phyloP scores from a whole-genome alignment of 2,797 vertebrate genomes.

The Vespertilio murinus region DNA sequence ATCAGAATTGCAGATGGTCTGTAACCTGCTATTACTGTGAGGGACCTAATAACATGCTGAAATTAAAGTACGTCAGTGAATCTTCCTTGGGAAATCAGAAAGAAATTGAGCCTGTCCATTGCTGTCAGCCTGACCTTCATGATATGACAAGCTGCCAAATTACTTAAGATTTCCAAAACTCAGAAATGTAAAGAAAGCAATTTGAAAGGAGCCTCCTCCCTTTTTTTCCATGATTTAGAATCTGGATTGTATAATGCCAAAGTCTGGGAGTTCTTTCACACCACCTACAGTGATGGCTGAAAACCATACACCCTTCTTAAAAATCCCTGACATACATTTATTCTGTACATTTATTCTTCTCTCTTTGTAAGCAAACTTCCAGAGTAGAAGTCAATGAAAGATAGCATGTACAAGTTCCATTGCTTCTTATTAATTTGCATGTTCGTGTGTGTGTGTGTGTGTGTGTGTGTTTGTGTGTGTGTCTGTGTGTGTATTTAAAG shows the following conservation, averaged over 20 bases:
- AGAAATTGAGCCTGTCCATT: constrained; percentile 39
- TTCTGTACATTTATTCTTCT: neutral
- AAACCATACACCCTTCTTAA: neutral
- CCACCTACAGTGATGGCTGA: neutral
- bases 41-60: constrained; percentile 35
- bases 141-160: constrained; percentile 37
- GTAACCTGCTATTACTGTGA: constrained; percentile 34
- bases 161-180: constrained; percentile 15
- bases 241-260: neutral
- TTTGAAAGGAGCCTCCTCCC: neutral
- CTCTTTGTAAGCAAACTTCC: neutral
- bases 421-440: neutral
- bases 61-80: neutral
- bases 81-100: constrained; percentile 45
- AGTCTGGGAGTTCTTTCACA: neutral
- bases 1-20: constrained; percentile 42
- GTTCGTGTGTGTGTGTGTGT: no score
- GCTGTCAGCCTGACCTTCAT: constrained; percentile 54
- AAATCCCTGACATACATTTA: neutral
- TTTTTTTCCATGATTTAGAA: neutral
- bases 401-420: fast-evolving
- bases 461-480: no score
- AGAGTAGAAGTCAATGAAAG: neutral
- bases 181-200: neutral
- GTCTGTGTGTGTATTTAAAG: neutral